Evolutionary conservation across 2,888 invertebrate genomes (phyloP), one percentile per base, ranked within the genome.

Genomic region (Fragum fragum): DNA sequence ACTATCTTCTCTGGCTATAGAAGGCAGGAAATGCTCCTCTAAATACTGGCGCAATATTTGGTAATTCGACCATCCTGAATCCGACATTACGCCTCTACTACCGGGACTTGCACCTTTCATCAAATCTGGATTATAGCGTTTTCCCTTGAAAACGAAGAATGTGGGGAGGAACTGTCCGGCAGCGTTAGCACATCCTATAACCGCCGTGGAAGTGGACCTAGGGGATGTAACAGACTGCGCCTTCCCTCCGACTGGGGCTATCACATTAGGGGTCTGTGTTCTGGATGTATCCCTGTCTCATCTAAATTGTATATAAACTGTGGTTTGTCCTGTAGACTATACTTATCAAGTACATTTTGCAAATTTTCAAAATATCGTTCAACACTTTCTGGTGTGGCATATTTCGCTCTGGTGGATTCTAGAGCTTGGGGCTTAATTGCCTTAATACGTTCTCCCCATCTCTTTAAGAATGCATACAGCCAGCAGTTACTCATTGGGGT

Each of bases 11-110:
- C 14, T 2, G 1, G 55, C 9, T 26, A 29, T 42, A 32, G 42
- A 55, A 26, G 69, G 55, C n/a, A 78, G 53, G n/a, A 73, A 73
- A 23, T 78, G 72, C 11, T 66, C 11, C n/a, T 78, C 77, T 14
- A 76, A 70, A 29, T 71, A 76, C 18, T 53, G 18, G 9, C 59
- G 29, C 16, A 6, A 21, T 1, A 68, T 36, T 73, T n/a, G 21
- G 76, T 76, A 18, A 81, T 63, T 81, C 0, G 73, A 76, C 76
- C 76, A 76, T 0, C 76, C 73, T 0, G 57, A 59, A 9, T 81
- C 81, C 1, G 76, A 76, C 73, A 81, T 69, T n/a, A 28, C 55
- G 18, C 21, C 52, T 21, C 39, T 59, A 23, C 69, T 52, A 1
- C 76, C 77, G 9, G 66, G 11, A 26, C 29, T 28, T 21, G 74